Base-by-base conservation (phyloP, 2,113 vertebrate genomes). In the Azemiops feae region DNA sequence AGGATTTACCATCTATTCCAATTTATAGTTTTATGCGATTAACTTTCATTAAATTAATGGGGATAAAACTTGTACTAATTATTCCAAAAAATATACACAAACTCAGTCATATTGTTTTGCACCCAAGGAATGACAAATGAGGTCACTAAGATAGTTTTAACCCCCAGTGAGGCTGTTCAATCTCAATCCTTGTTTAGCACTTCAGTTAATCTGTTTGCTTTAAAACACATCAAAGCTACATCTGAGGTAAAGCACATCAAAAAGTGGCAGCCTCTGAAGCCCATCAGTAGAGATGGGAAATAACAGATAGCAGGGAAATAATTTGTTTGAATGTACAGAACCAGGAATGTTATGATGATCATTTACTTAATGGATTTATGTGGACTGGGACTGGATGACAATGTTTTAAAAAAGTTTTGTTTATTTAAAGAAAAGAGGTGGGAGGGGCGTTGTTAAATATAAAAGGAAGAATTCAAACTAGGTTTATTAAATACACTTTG, bases 231-330 rank as follows among this genome's bases (percentile, higher is more conserved):
- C 94, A 96, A 95, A 96, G 89, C 47, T 89, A 34, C 0, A 0
- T 95, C 95, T 96, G 94, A 95, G 91, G 93, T 96, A 94, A 95
- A 94, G 85, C 52, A 92, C 74, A 95, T 96, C 94, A 95, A 92
- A 91, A 64, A 89, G 57, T 60, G 85, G 90, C 69, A 91, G 86
- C 7, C 52, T 86, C 55, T 95, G 94, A 92, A 97, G 91, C 8
- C 47, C 91, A 58, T 39, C 39, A 54, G 69, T 55, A 1, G 57
- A 47, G 95, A 34, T 54, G 88, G 95, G 94, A 92, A 93, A 91
- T 27, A 69, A 88, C 64, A 85, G 87, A 14, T 22, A 92, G 14
- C n/a, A 92, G 88, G 88, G 43, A 34, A 87, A 92, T 89, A 74
- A 91, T 91, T 81, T 20, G 0, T 18, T 4, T 89, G 87, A 54